These are phyloP conservation scores for Agonopterix subpropinquella DNA, from an alignment of 2,888 invertebrate genomes.

Conservation along the genomic window DNA sequence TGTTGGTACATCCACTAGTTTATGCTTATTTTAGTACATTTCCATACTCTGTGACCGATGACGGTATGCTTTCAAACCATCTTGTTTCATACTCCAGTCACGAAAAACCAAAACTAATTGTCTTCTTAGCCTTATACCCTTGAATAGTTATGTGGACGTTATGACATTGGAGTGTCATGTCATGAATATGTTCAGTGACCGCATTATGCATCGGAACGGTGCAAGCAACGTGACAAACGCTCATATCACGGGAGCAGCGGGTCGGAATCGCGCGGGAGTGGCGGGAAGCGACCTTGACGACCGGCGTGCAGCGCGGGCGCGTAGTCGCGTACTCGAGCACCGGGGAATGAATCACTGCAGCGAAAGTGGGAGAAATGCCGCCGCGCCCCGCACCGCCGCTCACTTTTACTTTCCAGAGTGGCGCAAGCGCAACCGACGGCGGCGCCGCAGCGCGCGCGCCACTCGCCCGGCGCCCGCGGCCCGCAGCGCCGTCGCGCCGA, in stretches of 20 bases:
- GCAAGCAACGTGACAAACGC: conserved; percentile 2
- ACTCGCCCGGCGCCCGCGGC: conserved; percentile 74
- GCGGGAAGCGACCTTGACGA: conserved; percentile 68
- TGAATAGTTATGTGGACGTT: background rate
- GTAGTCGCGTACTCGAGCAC: background rate
- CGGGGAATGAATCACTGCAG: conserved; percentile 61
- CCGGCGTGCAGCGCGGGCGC: conserved; percentile 14
- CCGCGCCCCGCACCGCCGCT: conserved; percentile 56
- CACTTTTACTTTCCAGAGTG: conserved; percentile 75
- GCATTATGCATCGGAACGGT: conserved; percentile 13
- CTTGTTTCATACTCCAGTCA: too few relatives aligned
- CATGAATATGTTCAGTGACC: conserved; percentile 11
- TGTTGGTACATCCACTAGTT: too few relatives aligned
- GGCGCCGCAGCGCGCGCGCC: conserved; percentile 63
- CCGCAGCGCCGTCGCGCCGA: conserved; percentile 71
- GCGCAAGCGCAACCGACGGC: conserved; percentile 72
- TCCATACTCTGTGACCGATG: too few relatives aligned
- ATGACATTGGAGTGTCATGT: conserved; percentile 15
- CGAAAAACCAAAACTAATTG: too few relatives aligned
- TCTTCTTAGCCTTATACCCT: too few relatives aligned
- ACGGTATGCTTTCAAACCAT: too few relatives aligned
- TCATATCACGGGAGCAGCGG: conserved; percentile 33
- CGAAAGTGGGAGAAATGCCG: conserved; percentile 75
- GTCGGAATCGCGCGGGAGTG: conserved; percentile 42
- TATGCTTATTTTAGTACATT: too few relatives aligned